Evolutionary conservation across 2,888 invertebrate species (phyloP), one percentile per base, ranked within the genome.

Genomic region (Drosophila pseudotalamancana): DNA sequence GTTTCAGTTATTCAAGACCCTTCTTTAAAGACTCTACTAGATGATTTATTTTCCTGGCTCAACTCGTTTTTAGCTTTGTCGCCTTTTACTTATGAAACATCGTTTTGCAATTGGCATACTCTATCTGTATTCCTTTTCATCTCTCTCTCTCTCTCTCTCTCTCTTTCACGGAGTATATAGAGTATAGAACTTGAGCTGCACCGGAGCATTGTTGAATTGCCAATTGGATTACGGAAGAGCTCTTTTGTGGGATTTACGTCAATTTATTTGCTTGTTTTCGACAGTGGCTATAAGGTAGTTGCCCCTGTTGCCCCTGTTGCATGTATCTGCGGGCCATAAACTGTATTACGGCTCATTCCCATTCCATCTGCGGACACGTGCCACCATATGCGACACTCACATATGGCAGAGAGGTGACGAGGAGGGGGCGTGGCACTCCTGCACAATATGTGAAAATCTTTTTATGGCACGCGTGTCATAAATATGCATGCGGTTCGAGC

Each of bases 391-490:
- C 27, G 29, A 14, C 2, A 3, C 21, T 21, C n/a, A n/a, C n/a
- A n/a, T n/a, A n/a, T n/a, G n/a, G n/a, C n/a, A 9, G 12, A 9
- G 43, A 9, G 31, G 14, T 6, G 21, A 8, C 2, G n/a, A 16
- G 4, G 3, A 1, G n/a, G 34, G 2, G 6, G 9, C 4, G n/a
- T 9, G 42, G n/a, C 11, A n/a, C 31, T 8, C 4, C n/a, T 1
- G 48, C 46, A 63, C 48, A 51, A 72, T 71, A 53, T 51, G 16
- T 31, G 11, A 35, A 73, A 61, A 71, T 61, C 71, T 35, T 53
- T 69, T 69, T 71, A 74, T 62, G 62, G 62, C 61, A n/a, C 29
- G 6, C 49, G n/a, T 21, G 40, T 21, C 53, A 70, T 72, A 69
- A 72, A 73, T 62, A 56, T 53, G 68, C 43, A 29, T 32, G 34